These are phyloP conservation scores for Plectus sambesii DNA, from an alignment of 1,140 invertebrate species.

Conservation along the genomic window DNA sequence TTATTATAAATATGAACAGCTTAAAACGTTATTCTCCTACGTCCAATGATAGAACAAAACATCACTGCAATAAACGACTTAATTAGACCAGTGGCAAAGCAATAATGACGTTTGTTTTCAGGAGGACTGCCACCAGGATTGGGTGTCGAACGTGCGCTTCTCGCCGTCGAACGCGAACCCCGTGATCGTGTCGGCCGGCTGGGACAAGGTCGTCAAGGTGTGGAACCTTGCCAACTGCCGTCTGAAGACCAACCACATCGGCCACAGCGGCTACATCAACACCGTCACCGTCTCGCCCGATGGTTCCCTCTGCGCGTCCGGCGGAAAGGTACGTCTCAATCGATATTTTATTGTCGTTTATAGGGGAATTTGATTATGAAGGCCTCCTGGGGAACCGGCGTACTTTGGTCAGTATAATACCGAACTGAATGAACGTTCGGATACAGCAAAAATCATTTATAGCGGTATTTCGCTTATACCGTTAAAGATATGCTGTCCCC, in stretches of 20 bases:
- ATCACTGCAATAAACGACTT: too few species aligned
- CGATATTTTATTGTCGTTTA: conserved; percentile 14
- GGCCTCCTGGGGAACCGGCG: too few species aligned
- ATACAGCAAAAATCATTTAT: too few species aligned
- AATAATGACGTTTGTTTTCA: conserved; percentile 61
- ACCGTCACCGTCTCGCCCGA: conserved; percentile 98
- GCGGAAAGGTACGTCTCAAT: conserved; percentile 64
- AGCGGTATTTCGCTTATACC: too few species aligned
- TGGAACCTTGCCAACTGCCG: conserved; percentile 99
- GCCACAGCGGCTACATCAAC: conserved; percentile 93
- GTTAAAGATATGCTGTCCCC: too few species aligned
- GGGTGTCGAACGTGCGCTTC: conserved; percentile 98
- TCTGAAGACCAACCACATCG: conserved; percentile 94
- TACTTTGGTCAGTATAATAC: too few species aligned
- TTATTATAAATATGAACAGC: too few species aligned
- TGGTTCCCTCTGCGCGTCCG: conserved; percentile 95
- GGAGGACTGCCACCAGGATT: conserved; percentile 93
- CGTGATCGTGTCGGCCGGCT: conserved; percentile 96
- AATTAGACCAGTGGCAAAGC: too few species aligned
- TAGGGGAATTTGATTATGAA: too few species aligned
- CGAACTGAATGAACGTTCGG: too few species aligned
- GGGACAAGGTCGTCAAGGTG: conserved; percentile 96
- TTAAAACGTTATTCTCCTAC: conserved; percentile 22
- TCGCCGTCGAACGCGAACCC: conserved; percentile 95
- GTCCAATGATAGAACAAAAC: background rate